Conservation (phyloP, 2,888 invertebrate genomes). For the Helleia helle region DNA sequence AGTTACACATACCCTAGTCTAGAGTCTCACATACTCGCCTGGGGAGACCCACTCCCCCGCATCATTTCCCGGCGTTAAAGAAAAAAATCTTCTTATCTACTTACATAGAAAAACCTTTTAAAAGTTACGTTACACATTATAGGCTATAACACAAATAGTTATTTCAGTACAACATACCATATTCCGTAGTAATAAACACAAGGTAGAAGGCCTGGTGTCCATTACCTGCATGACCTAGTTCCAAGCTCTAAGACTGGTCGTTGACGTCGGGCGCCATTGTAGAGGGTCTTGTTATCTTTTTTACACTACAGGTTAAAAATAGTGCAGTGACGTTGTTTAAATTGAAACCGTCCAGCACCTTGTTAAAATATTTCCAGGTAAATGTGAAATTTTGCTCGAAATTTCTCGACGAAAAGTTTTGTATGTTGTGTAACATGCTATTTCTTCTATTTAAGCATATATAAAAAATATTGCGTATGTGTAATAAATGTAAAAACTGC, state of each 20-base stretch:
- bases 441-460: too few relatives aligned
- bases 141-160: too few relatives aligned
- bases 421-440: background rate
- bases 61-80: too few relatives aligned
- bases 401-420: background rate
- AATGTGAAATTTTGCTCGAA: slow-evolving; percentile 9
- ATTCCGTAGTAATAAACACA: background rate
- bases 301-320: slow-evolving; percentile 4
- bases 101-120: too few relatives aligned
- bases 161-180: too few relatives aligned
- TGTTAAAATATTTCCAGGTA: slow-evolving; percentile 10
- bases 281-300: slow-evolving; percentile 10
- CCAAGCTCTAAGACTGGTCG: slow-evolving; percentile 4
- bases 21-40: too few relatives aligned
- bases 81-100: too few relatives aligned
- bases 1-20: too few relatives aligned
- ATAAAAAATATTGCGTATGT: too few relatives aligned
- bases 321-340: slow-evolving; percentile 5
- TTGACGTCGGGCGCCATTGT: slow-evolving; percentile 3
- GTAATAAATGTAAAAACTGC: too few relatives aligned
- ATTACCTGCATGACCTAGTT: slow-evolving; percentile 8
- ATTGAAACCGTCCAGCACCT: slow-evolving; percentile 8
- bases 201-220: background rate
- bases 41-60: too few relatives aligned
- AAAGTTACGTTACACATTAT: too few relatives aligned